Base-by-base conservation (phyloP, 1,140 invertebrate genomes). In the Potamilus streckersoni region DNA sequence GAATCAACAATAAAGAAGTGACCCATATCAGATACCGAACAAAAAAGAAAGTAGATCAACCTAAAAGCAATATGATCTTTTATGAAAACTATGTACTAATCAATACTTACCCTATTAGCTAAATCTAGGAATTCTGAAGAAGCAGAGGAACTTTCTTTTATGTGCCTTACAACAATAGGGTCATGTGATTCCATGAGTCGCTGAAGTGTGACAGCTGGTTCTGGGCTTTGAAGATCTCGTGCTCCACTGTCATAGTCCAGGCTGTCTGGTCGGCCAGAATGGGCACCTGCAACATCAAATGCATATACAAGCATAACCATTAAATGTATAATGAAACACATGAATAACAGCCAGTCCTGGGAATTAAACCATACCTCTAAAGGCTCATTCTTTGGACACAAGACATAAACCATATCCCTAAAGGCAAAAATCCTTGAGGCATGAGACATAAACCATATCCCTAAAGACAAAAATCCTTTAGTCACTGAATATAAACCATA, bases 181-280 rank as follows among this genome's bases (percentile, higher is more conserved):
- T 71, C 83, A 75, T 85, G 84, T 19, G 90, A 90, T 82, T 92
- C 91, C 56, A 92, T 90, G 38, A 92, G 86, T 82, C 90, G 90
- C 79, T 91, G 91, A 61, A 92, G 84, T 64, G 90, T 90, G 49
- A 71, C n/a, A 62, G 91, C 89, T 23, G 93, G 93, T 79, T 94
- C 92, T 19, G 93, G 93, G 78, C 93, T 93, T 61, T 76, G 74
- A 64, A 93, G 90, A 86, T 94, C 93, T 78, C 93, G 89, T n/a
- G 93, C 93, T 55, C 93, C 93, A 74, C 93, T 93, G 85, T 94
- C 93, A 89, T 93, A 94, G 84, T 94, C 93, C 92, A 93, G 93
- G 78, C 92, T 92, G 80, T 94, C 93, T 83, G 93, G 91, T 83
- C 93, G 92, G 62, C 83, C 85, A 74, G 91, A 91, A 38, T 90